Conservation (phyloP, 1,140 invertebrate species). For the Drosophila pruinosa region DNA sequence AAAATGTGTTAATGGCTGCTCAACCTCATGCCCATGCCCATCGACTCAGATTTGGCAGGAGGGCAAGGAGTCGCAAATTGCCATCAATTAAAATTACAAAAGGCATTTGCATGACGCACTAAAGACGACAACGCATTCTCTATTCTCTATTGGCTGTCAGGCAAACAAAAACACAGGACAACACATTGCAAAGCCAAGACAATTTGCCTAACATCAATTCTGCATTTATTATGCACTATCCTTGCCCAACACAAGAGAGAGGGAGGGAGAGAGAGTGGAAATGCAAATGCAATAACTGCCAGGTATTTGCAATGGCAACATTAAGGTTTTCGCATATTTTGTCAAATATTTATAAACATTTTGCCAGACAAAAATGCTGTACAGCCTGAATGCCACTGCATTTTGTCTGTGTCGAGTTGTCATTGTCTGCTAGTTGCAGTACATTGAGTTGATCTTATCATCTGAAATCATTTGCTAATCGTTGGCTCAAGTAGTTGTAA, state of each 20-base stretch:
- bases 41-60: neutral
- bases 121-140: conserved; percentile 33
- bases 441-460: neutral
- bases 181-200: neutral
- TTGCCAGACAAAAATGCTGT: conserved; percentile 14
- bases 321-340: conserved; percentile 50
- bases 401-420: neutral
- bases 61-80: conserved; percentile 51
- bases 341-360: conserved; percentile 54
- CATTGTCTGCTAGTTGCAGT: neutral
- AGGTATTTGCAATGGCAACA: conserved; percentile 31
- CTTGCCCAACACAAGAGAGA: no score
- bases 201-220: conserved; percentile 24
- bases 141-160: conserved; percentile 3
- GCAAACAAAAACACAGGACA: neutral
- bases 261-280: conserved; percentile 11
- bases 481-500: neutral
- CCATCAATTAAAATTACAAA: conserved; percentile 75
- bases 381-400: neutral
- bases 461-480: neutral
- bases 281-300: conserved; percentile 8
- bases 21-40: neutral
- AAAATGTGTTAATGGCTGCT: conserved; percentile 75
- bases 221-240: conserved; percentile 46
- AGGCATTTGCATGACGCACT: conserved; percentile 39